Evolutionary conservation across 2,797 vertebrate species (phyloP).

Genomic region (Potorous gilbertii): DNA sequence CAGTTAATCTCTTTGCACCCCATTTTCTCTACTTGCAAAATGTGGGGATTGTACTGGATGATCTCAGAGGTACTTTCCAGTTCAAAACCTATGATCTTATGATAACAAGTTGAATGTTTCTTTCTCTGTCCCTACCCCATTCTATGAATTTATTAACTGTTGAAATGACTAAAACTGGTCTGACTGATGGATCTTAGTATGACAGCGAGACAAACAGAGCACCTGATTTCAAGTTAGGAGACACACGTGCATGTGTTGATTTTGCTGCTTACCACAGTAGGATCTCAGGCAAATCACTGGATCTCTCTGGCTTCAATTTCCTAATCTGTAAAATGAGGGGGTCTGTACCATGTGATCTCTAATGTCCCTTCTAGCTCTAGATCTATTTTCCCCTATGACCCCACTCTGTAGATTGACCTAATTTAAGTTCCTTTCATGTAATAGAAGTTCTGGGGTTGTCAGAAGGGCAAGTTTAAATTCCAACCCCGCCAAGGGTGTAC

Average conservation of each 20-base stretch:
- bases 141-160: neutral
- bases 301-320: neutral
- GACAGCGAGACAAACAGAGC: neutral
- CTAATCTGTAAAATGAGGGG: neutral
- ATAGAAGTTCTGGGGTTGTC: neutral
- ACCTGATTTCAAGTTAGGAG: neutral
- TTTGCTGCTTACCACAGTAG: neutral
- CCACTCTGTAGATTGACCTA: neutral
- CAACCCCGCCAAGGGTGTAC: neutral
- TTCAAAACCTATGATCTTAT: neutral
- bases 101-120: neutral
- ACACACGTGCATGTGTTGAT: neutral
- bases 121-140: neutral
- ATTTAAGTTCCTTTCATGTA: neutral
- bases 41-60: neutral
- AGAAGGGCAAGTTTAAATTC: neutral
- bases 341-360: neutral
- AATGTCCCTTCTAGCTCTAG: no score
- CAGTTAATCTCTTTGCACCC: neutral
- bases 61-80: neutral
- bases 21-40: neutral
- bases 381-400: neutral
- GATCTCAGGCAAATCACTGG: neutral
- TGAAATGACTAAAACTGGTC: neutral
- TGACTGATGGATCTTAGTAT: neutral